Base-by-base conservation (phyloP, 2,888 invertebrate species). In the Lepidochitona cinerea region DNA sequence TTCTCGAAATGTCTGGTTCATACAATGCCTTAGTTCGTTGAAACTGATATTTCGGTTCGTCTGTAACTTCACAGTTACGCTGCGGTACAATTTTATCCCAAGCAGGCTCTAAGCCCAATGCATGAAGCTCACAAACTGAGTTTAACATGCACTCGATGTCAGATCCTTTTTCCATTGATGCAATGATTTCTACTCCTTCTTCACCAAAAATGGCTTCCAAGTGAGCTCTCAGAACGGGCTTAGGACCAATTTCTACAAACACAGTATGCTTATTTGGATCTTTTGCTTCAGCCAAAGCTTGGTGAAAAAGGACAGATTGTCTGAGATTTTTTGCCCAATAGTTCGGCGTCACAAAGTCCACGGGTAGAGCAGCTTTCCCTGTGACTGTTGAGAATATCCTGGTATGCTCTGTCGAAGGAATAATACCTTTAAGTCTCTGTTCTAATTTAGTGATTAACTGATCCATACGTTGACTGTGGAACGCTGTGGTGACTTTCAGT, bases 201-300 rank as follows among this genome's bases (percentile, higher is more conserved):
- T n/a, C 65, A 6, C 74, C 70, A 41, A 81, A 78, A 6, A 81
- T 79, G 32, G 81, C 77, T 6, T 32, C 52, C 0, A 82, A 29
- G 64, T 83, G 80, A 6, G 80, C 74, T 9, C 75, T 36, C 33
- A 85, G 67, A 32, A 84, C 84, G 18, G 85, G 84, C 64, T 74
- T 80, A 26, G 85, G 87, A 9, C 86, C 85, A 33, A 87, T 82
- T 72, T 87, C 87, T 9, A 87, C 37, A 74, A 82, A 80, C 6
- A 86, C 65, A 67, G 79, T 83, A 18, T 68, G 72, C 0, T 54
- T 69, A 2, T 67, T 72, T 32, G 66, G 52, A 0, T 73, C 49
- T 5, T 71, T 68, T 5, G 79, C 70, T 41, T 74, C 49, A 68
- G 70, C 29, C 18, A 59, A 4, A 1, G 81, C 81, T 41, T 82